Base-by-base conservation (phyloP, 2,113 vertebrate species). In the Origma solitaria region DNA sequence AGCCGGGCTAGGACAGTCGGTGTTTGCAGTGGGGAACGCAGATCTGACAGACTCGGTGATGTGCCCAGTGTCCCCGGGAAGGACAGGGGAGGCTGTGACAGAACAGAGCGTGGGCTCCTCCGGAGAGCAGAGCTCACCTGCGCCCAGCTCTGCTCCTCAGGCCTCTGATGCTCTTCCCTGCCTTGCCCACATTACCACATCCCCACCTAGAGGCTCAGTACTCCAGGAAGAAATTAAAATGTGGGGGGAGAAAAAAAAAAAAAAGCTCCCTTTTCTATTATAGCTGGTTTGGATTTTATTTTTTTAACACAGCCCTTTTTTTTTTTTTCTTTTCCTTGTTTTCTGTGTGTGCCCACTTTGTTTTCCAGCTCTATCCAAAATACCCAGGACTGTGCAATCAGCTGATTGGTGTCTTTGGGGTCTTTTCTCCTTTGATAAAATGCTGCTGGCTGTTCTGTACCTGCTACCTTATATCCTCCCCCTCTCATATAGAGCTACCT, bases 381-480 rank as follows among this genome's bases (percentile, higher is more conserved):
- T 51, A 95, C 54, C 50, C 49, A 73, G 60, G 68, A 86, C 57
- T 69, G 33, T 35, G 73, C 65, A 81, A 81, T 53, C 0, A 0
- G 61, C 65, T 96, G 88, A 94, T 95, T 86, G 89, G 56, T 88
- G 70, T 95, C 64, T 94, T 92, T 85, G 91, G 79, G 77, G 83
- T 95, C 73, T 91, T 91, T 95, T 84, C 57, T 72, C n/a, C 96
- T 97, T 97, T 97, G 96, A 97, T 96, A 97, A 95, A 96, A 79
- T 49, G 95, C 97, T 97, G 91, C 84, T 96, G 94, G 97, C 96
- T 95, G 85, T 96, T 96, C 97, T 92, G 62, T 90, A 94, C 82
- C 75, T 72, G 81, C 92, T 83, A 57, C 83, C 85, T 94, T 60
- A 82, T 87, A 62, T 90, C 86, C 82, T 93, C 65, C 75, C 82